A percentile compares a stretch with the other conserved stretches of the same genome.
Evolutionary conservation across 2,888 invertebrate species (phyloP).

Genomic region (Lithosia quadra): DNA sequence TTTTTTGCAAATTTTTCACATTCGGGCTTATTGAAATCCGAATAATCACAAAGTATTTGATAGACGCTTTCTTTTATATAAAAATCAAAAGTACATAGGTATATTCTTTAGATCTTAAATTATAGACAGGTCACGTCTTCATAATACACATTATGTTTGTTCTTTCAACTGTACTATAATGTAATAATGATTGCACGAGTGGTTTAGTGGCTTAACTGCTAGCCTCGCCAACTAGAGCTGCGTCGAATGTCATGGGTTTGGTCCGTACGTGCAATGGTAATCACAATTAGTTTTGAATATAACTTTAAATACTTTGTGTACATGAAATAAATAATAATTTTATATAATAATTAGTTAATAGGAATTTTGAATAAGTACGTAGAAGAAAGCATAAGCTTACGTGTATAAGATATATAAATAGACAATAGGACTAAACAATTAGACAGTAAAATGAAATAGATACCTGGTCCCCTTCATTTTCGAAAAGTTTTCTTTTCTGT

Average conservation of each 20-base stretch:
- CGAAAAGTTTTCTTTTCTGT: no score
- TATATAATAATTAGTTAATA: no score
- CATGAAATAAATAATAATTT: not conserved
- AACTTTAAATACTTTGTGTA: not conserved
- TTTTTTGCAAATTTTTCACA: not conserved
- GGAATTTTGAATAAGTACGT: no score
- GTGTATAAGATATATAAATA: no score
- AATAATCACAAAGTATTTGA: slow-evolving; percentile 1
- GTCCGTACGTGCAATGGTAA: not conserved
- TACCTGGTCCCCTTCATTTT: no score
- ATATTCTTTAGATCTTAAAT: not conserved
- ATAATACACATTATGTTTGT: not conserved
- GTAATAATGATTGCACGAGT: not conserved
- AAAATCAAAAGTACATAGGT: not conserved
- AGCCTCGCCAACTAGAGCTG: not conserved
- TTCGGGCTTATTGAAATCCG: not conserved
- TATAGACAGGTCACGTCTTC: not conserved
- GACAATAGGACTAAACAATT: no score
- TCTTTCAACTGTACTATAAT: not conserved
- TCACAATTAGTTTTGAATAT: not conserved
- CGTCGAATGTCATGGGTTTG: not conserved
- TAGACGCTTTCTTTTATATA: not conserved
- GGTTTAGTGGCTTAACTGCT: not conserved
- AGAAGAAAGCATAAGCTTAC: no score
- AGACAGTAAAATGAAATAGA: no score